A percentile compares a stretch with the other conserved stretches of the same genome.
phyloP scores from a whole-genome alignment of 2,797 vertebrate genomes.

The Xerus rutilus region DNA sequence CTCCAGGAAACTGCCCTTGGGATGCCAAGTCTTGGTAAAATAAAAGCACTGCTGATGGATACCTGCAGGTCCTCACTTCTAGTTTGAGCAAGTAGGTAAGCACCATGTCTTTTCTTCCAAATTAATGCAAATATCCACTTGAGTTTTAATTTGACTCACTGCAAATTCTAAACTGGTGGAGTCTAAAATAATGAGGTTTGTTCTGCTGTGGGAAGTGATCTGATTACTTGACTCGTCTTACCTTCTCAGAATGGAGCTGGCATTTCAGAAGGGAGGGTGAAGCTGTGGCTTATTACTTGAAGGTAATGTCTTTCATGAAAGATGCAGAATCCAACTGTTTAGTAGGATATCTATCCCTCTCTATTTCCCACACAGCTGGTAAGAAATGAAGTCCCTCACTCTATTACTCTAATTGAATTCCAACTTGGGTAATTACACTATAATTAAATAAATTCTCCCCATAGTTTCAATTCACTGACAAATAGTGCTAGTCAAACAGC shows the following conservation, averaged over 20 bases:
- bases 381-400: conserved; percentile 77
- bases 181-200: neutral
- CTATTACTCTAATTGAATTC: conserved; percentile 81
- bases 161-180: neutral
- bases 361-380: conserved; percentile 75
- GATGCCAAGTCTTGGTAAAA: neutral
- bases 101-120: neutral
- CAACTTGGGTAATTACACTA: conserved; percentile 81
- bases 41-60: too few relatives aligned
- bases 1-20: neutral
- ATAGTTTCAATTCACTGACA: conserved; percentile 81
- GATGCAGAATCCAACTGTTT: conserved; percentile 74
- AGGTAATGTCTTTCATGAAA: conserved; percentile 76
- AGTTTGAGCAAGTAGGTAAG: neutral
- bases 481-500: conserved; percentile 70
- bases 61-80: neutral
- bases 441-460: conserved; percentile 81
- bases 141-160: neutral
- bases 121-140: neutral
- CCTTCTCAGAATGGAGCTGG: conserved; percentile 25
- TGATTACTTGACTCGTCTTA: conserved; percentile 9
- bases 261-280: conserved; percentile 21
- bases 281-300: conserved; percentile 12
- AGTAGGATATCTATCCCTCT: conserved; percentile 14
- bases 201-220: neutral